phyloP scores from a whole-genome alignment of 2,113 vertebrate genomes.

The Anthoscopus minutus region DNA sequence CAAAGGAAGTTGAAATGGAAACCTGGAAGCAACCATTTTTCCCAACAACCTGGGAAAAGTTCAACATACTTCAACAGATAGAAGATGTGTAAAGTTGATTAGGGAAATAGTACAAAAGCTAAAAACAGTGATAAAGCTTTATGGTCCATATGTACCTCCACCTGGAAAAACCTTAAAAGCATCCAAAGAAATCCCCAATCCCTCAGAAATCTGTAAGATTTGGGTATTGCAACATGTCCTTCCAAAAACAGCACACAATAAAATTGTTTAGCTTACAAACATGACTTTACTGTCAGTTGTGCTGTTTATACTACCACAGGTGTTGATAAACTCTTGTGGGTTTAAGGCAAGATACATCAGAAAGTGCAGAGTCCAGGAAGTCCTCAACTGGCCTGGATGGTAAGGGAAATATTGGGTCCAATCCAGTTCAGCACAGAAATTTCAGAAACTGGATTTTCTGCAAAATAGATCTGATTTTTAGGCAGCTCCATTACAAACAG shows the following conservation, averaged over 20 bases:
- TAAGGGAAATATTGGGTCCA: not conserved
- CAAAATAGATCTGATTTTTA: not conserved
- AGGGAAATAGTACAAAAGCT: not conserved
- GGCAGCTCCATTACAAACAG: not conserved
- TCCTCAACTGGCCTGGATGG: accelerated
- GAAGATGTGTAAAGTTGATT: not conserved
- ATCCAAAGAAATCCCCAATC: not conserved
- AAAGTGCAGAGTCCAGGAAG: not conserved
- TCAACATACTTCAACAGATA: not conserved
- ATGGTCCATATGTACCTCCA: not conserved
- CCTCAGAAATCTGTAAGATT: not conserved
- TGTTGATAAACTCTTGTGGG: not conserved
- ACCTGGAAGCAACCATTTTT: not conserved
- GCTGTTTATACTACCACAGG: not conserved
- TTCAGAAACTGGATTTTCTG: not conserved
- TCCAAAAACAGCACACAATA: not conserved
- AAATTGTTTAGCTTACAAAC: not conserved
- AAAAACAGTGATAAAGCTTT: not conserved
- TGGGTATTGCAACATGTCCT: not conserved
- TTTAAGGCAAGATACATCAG: not conserved
- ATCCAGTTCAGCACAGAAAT: not conserved
- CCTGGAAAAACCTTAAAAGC: not conserved
- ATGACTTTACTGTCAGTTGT: not conserved
- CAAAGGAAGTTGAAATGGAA: not conserved
- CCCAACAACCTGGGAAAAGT: not conserved